Percentiles rank a stretch among this genome's conserved stretches.
Evolutionary conservation across 2,797 vertebrate species (phyloP).

Genomic region (Ceryle rudis): DNA sequence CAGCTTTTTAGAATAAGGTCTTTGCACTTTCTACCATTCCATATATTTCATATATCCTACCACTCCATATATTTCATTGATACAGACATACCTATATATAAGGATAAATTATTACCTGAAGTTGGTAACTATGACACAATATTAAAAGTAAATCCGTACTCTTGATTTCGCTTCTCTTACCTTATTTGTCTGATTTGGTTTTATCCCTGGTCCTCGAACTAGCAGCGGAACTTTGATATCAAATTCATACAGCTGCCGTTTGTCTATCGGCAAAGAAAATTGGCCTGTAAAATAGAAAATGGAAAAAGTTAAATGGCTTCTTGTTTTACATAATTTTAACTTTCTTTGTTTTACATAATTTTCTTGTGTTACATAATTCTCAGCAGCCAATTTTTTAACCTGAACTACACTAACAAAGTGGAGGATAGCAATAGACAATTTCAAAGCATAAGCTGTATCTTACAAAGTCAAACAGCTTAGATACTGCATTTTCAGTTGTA

Average conservation of each 20-base stretch:
- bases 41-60: background rate
- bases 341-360: background rate
- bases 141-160: background rate
- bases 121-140: background rate
- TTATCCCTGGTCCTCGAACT: slow-evolving; percentile 93
- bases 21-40: background rate
- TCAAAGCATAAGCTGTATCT: background rate
- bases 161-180: slow-evolving; percentile 71
- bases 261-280: slow-evolving; percentile 96
- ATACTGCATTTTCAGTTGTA: background rate
- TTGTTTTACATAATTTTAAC: background rate
- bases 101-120: background rate
- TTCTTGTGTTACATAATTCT: background rate
- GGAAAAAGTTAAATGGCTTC: background rate
- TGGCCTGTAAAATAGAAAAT: slow-evolving; percentile 83
- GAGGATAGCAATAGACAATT: background rate
- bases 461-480: background rate
- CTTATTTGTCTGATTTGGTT: slow-evolving; percentile 92
- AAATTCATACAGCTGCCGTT: slow-evolving; percentile 96
- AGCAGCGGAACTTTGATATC: slow-evolving; percentile 96
- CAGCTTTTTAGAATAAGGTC: background rate
- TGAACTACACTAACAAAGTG: background rate
- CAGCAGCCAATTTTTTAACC: background rate
- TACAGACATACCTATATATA: background rate
- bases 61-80: background rate